These are phyloP conservation scores for Sylvilagus floridanus DNA, from an alignment of 2,797 vertebrate genomes.

Conservation along the genomic window DNA sequence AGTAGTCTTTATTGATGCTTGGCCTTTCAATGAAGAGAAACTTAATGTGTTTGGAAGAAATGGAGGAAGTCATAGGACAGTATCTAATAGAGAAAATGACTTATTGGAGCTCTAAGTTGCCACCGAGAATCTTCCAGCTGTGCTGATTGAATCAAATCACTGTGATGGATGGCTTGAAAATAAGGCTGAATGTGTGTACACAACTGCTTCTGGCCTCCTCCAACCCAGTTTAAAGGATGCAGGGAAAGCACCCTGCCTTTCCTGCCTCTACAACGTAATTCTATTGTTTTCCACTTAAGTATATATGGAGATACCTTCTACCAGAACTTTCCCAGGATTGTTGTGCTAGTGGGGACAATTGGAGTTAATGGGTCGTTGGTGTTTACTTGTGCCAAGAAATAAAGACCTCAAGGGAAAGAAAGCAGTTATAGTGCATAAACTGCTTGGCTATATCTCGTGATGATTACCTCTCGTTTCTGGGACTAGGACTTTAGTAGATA, in stretches of 20 bases:
- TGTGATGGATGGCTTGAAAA: conserved; percentile 55
- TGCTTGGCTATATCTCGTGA: not conserved
- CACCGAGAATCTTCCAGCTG: conserved; percentile 12
- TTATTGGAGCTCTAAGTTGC: not conserved
- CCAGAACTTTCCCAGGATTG: conserved; percentile 38
- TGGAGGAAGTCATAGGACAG: not conserved
- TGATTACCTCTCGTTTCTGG: conserved; percentile 41
- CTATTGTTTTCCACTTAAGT: not conserved
- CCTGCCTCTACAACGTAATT: not conserved
- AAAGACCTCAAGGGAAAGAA: conserved; percentile 47
- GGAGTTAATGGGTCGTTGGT: conserved; percentile 18
- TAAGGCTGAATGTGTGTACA: conserved; percentile 54
- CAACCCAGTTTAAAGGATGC: conserved; percentile 39
- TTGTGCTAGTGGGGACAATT: conserved; percentile 25
- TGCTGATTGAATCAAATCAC: conserved; percentile 26
- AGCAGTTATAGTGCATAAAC: conserved; percentile 16
- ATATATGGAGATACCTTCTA: conserved; percentile 25
- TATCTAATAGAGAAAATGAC: conserved; percentile 24
- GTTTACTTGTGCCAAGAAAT: conserved; percentile 46
- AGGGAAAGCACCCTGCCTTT: not conserved
- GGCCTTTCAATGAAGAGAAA: conserved; percentile 60
- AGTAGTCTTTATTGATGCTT: conserved; percentile 69
- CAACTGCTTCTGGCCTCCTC: conserved; percentile 68
- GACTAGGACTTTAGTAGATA: conserved; percentile 55
- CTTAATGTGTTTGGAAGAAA: conserved; percentile 55